Evolutionary conservation across 2,797 vertebrate species (phyloP).

Genomic region (Glossophaga mutica): DNA sequence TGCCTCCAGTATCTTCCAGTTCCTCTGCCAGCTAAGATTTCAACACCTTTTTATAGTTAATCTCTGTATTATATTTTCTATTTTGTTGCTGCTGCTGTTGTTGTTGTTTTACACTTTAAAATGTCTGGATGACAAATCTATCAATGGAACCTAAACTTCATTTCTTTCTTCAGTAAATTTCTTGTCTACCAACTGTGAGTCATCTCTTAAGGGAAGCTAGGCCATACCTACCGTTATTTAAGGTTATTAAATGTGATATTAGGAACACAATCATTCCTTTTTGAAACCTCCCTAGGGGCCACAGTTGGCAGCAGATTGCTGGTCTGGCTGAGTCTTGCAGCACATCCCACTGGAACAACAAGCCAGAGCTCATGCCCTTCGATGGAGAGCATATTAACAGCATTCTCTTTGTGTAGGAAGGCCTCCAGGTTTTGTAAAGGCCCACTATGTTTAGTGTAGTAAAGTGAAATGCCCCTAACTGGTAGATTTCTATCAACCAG

Average conservation of each 20-base stretch:
- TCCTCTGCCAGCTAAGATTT: background rate
- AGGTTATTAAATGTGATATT: conserved; percentile 39
- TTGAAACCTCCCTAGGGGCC: background rate
- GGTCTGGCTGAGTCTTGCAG: conserved; percentile 41
- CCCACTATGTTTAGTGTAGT: conserved; percentile 31
- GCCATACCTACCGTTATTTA: conserved; percentile 26
- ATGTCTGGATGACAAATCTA: conserved; percentile 30
- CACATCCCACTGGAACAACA: conserved; percentile 31
- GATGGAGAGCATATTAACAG: conserved; percentile 40
- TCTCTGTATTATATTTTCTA: background rate
- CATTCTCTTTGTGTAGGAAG: conserved; percentile 48
- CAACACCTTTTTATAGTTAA: background rate
- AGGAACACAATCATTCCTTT: conserved; percentile 26
- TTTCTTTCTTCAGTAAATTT: background rate
- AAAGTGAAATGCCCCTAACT: background rate
- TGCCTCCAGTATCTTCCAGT: background rate
- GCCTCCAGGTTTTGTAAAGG: conserved; percentile 43
- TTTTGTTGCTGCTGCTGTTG: background rate
- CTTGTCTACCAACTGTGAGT: conserved; percentile 13
- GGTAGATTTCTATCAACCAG: conserved; percentile 20
- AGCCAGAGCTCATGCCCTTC: conserved; percentile 8
- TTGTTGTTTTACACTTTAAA: background rate
- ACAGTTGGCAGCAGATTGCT: conserved; percentile 12
- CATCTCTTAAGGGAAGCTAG: conserved; percentile 10
- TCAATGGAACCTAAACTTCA: background rate